These are phyloP conservation scores for Probaryconus sp. DNA, from an alignment of 1,140 invertebrate species.

Conservation along the genomic window DNA sequence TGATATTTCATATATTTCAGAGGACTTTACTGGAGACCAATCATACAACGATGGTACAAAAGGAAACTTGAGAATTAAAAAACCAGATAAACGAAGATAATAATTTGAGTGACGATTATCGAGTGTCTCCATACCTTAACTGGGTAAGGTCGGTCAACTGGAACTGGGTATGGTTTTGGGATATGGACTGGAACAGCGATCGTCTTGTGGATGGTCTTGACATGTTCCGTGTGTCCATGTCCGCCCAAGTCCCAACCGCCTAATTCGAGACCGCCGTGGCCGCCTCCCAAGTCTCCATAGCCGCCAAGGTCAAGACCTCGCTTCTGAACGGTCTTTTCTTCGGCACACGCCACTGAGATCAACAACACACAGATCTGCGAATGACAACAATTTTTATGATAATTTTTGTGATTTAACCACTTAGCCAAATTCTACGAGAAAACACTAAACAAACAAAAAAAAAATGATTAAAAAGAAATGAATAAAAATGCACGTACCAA, in stretches of 20 bases:
- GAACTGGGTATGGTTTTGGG: constrained; percentile 68
- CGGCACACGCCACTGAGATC: constrained; percentile 69
- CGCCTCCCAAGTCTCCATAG: constrained; percentile 35
- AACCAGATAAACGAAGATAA: constrained; percentile 17
- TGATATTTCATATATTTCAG: too few species aligned
- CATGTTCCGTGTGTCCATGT: constrained; percentile 39
- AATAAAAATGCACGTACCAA: constrained; percentile 71
- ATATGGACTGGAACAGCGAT: constrained; percentile 62
- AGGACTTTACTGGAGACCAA: not conserved
- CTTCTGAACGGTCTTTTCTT: constrained; percentile 71
- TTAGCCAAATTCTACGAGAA: not conserved
- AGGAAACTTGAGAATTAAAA: constrained; percentile 41
- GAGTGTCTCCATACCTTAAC: constrained; percentile 69
- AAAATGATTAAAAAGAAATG: constrained; percentile 9
- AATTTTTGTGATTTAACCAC: not conserved
- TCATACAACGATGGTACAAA: constrained; percentile 5
- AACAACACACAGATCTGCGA: constrained; percentile 72
- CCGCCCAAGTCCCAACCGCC: constrained; percentile 11
- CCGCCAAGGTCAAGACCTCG: constrained; percentile 67
- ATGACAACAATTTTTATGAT: constrained; percentile 9
- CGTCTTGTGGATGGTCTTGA: constrained; percentile 67
- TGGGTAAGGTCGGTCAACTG: constrained; percentile 73
- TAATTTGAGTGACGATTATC: constrained; percentile 29
- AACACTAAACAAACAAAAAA: not conserved
- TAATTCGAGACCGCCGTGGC: constrained; percentile 23